Evolutionary conservation across 1,140 invertebrate species (phyloP), one percentile per base, ranked within the genome.

Genomic region (Drosophila azteca): DNA sequence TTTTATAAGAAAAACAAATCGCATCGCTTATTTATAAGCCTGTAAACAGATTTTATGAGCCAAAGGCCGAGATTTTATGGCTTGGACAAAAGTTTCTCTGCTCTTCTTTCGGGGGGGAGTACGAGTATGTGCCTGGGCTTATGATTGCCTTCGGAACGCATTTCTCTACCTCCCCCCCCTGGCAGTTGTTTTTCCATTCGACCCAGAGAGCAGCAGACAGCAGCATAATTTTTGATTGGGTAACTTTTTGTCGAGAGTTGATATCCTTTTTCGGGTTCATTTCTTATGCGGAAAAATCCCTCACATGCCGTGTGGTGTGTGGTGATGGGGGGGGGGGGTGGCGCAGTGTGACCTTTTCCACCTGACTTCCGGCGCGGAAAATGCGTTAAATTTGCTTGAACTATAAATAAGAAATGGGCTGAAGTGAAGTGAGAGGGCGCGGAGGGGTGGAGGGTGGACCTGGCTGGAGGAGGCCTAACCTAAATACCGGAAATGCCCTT

Each of bases 41-140:
- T 65, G 83, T 79, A 88, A 85, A 87, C 83, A 85, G 78, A 85
- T 85, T 85, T 85, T 87, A 85, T 87, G 83, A 82, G 83, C 83
- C 78, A 39, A 39, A 8, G 11, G 8, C 35, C 35, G 1, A 4
- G 3, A 6, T 24, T 11, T 13, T 11, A 9, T 24, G 44, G 57
- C 41, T 54, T 35, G 50, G 24, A 31, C 22, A 41, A 74, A 74
- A 74, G 60, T 75, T 74, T 54, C 39, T 39, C 35, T 3, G 13
- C 35, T 39, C 35, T 39, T 13, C 13, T 35, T 35, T 35, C 0
- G 31, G 24, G 29, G 22, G 50, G 63, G 24, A 26, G 3, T 26
- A 4, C 24, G 45, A 54, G 35, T 77, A 48, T 62, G 49, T 58
- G 55, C 44, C 51, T 58, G 71, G 55, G 49, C 70, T 82, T 83